Percentiles rank a stretch among this genome's conserved stretches.
phyloP scores from a whole-genome alignment of 2,113 vertebrate genomes.

The Felis chaus region DNA sequence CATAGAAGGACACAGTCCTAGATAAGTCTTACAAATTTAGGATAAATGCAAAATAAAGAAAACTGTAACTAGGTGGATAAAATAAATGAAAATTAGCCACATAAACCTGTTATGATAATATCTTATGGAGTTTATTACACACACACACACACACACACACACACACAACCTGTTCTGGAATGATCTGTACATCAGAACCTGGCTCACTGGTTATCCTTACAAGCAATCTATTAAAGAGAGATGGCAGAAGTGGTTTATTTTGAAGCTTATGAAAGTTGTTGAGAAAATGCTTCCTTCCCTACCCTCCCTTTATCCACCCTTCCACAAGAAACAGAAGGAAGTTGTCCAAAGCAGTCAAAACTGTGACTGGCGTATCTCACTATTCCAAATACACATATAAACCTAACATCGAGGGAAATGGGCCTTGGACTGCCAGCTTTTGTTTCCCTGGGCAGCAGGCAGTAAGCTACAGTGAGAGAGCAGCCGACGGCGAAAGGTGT shows the following conservation, averaged over 20 bases:
- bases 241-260: background rate
- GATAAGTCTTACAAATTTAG: background rate
- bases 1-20: background rate
- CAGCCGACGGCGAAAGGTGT: background rate
- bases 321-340: constrained; percentile 1
- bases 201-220: background rate
- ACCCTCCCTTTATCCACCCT: background rate
- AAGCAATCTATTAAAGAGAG: background rate
- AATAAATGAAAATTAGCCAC: background rate
- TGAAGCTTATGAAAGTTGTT: background rate
- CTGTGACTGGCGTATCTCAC: background rate
- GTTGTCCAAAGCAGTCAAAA: background rate
- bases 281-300: background rate
- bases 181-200: background rate
- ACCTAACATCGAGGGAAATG: background rate
- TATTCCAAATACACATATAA: background rate
- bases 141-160: background rate
- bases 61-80: background rate
- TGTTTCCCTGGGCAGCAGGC: background rate
- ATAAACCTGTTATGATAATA: background rate
- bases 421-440: background rate
- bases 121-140: background rate
- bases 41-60: background rate
- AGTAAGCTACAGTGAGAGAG: background rate
- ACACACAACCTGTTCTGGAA: background rate